Evolutionary conservation across 2,888 invertebrate genomes (phyloP).

Genomic region (Eupithecia subfuscata): DNA sequence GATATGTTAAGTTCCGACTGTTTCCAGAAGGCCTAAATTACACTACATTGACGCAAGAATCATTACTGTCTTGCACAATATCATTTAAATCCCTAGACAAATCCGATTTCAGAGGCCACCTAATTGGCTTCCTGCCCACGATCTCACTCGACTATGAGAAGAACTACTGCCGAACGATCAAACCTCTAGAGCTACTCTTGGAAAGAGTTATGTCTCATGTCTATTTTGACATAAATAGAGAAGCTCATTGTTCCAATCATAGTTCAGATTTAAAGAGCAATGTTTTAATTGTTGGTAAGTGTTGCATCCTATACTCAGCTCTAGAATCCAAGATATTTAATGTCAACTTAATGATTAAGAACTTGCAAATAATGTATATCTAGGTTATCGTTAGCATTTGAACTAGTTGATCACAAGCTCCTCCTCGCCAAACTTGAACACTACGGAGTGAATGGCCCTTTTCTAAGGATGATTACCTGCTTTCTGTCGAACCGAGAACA

Average conservation of each 20-base stretch:
- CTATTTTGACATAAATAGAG: constrained; percentile 74
- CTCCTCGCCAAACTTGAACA: too few species aligned
- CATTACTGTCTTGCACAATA: constrained; percentile 79
- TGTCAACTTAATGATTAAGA: too few species aligned
- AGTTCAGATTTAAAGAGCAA: constrained; percentile 75
- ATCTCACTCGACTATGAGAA: constrained; percentile 69
- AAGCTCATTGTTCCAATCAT: constrained; percentile 59
- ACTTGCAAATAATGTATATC: too few species aligned
- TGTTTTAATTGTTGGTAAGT: constrained; percentile 74
- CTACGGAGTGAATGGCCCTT: too few species aligned
- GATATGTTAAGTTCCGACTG: constrained; percentile 71
- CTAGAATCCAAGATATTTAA: too few species aligned
- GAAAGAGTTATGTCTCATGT: constrained; percentile 66
- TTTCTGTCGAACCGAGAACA: too few species aligned
- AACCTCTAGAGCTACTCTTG: constrained; percentile 74
- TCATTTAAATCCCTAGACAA: constrained; percentile 67
- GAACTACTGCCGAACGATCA: constrained; percentile 79
- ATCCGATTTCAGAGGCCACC: constrained; percentile 57
- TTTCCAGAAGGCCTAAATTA: constrained; percentile 77
- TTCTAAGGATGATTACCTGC: too few species aligned
- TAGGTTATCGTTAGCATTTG: too few species aligned
- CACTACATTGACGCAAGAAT: constrained; percentile 79
- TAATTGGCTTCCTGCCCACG: constrained; percentile 45
- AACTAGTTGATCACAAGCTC: too few species aligned
- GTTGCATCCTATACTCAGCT: background rate